Evolutionary conservation across 2,888 invertebrate genomes (phyloP).

Genomic region (Dryobotodes eremita): DNA sequence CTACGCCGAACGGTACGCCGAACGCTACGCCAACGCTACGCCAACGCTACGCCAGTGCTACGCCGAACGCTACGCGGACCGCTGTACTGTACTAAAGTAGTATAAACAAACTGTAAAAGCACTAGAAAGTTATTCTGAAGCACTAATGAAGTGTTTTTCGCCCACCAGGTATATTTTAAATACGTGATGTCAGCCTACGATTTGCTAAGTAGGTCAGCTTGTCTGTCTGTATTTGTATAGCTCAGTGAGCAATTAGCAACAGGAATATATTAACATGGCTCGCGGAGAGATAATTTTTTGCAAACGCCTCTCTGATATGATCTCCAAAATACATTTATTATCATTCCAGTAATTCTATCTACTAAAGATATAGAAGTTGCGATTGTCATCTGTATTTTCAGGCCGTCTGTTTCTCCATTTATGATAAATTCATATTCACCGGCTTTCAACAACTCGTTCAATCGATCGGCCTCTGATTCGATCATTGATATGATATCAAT

Average conservation of each 20-base stretch:
- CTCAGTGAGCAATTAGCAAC: slow-evolving; percentile 39
- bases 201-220: slow-evolving; percentile 38
- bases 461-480: background rate
- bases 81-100: no score
- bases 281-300: background rate
- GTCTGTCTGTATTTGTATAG: slow-evolving; percentile 1
- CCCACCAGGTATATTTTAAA: slow-evolving; percentile 27
- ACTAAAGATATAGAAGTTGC: background rate
- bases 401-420: background rate
- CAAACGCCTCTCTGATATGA: background rate
- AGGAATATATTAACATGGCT: slow-evolving; percentile 25
- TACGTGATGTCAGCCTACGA: slow-evolving; percentile 15
- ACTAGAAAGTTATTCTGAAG: slow-evolving; percentile 16
- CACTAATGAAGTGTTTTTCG: slow-evolving; percentile 4
- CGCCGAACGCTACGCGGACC: background rate
- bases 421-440: background rate
- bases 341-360: slow-evolving; percentile 9
- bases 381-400: slow-evolving; percentile 9
- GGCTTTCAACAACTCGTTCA: slow-evolving; percentile 8
- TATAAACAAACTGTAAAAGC: background rate
- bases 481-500: slow-evolving; percentile 23
- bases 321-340: slow-evolving; percentile 3
- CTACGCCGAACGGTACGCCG: background rate
- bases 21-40: background rate
- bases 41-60: no score